Evolutionary conservation across 2,888 invertebrate species (phyloP), one percentile per base, ranked within the genome.

Genomic region (Tuta absoluta): DNA sequence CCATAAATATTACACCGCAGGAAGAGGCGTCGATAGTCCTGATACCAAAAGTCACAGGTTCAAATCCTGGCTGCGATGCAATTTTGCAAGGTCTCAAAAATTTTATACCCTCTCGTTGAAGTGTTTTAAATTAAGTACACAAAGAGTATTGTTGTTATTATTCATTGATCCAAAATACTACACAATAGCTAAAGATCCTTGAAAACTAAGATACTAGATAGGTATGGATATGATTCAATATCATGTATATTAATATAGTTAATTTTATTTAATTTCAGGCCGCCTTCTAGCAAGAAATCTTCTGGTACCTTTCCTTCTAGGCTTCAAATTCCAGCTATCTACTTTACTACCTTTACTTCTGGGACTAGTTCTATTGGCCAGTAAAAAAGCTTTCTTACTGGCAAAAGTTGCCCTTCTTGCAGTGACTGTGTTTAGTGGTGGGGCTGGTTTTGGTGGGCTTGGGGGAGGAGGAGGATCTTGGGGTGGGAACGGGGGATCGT

Each of bases 261-360:
- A 24, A 14, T 59, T 45, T 60, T 45, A 17, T 48, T 65, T 67
- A 23, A 68, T 94, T 94, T 68, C 92, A 96, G 96, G 95, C 69
- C 94, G 95, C 19, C 85, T 96, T 28, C 76, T 96, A 67, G 93
- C 96, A 62, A 93, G 94, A 70, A 95, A 95, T 69, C 93, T 96
- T 64, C 75, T 96, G n/a, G 87, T 97, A 19, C 96, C 96, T 24
- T 93, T 96, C 73, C 91, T 97, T 0, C 90, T 96, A 12, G 96
- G 96, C 8, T 93, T 96, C 71, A 96, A 96, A 85, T 95, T 97
- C 77, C 96, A 96, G 76, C 85, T 96, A 53, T 93, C 95, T 0
- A 95, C 96, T 0, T 80, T 97, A 66, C 85, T 96, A 17, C 96
- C 96, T 0, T 78, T 97, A 62, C 77, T 96, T 10, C 93, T 97